Conservation (phyloP, 2,113 vertebrate genomes). For the Ceyx margarethae region DNA sequence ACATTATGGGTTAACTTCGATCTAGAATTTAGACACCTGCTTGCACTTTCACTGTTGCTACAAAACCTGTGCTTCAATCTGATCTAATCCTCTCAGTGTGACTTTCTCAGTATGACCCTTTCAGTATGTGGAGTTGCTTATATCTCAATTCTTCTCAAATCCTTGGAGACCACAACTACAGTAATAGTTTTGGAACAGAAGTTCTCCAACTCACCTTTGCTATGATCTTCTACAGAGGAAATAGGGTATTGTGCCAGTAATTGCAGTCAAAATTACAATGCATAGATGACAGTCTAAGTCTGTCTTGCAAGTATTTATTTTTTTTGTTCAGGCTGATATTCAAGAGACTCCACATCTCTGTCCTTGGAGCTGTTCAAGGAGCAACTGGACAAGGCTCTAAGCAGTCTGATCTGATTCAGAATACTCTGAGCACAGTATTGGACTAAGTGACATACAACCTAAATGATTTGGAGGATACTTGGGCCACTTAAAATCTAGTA, state of each 20-base stretch:
- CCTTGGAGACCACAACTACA: not conserved
- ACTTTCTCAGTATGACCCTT: not conserved
- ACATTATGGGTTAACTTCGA: not conserved
- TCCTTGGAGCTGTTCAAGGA: not conserved
- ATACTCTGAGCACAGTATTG: not conserved
- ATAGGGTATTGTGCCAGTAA: not conserved
- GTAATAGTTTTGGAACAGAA: not conserved
- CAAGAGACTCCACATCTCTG: not conserved
- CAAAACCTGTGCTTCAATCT: rapidly evolving
- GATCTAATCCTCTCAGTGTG: not conserved
- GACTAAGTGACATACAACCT: not conserved
- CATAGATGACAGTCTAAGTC: not conserved
- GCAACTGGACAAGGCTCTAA: not conserved
- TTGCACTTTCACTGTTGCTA: not conserved
- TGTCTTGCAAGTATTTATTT: not conserved
- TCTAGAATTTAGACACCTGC: not conserved
- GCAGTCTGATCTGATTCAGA: not conserved
- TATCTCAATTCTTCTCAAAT: not conserved
- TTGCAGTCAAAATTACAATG: not conserved
- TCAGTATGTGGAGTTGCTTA: not conserved
- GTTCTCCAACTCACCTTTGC: not conserved
- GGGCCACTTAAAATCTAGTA: not conserved
- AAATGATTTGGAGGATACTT: not conserved
- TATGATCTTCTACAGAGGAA: not conserved
- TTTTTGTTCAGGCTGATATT: not conserved